Evolutionary conservation across 2,113 vertebrate genomes (phyloP), one percentile per base, ranked within the genome.

Genomic region (Ochotona curzoniae): DNA sequence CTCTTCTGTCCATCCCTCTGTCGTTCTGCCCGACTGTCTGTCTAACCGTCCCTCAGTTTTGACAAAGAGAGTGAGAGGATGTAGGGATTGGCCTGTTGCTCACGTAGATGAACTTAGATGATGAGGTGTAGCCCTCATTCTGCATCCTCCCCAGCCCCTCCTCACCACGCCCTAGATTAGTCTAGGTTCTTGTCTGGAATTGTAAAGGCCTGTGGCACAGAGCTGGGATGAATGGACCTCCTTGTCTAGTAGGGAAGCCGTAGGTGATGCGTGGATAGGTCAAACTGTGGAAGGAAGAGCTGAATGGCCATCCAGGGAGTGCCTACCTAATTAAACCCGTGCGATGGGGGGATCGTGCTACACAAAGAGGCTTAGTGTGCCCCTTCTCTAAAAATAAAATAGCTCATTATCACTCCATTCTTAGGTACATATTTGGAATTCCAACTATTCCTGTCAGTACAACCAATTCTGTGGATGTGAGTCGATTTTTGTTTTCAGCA

Each of bases 401-500:
- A 64, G 17, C 21, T 5, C 70, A 47, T 4, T 20, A 49, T 38
- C 17, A 21, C 47, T 63, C 49, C 66, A 71, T 63, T 60, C 57
- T 38, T 49, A 38, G 63, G 47, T 21, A 12, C 23, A 1, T 44
- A 38, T 64, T 85, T 79, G n/a, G 51, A 61, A 38, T 67, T 38
- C 70, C 57, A 35, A 14, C 64, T 70, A 15, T 2, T n/a, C 23
- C 75, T 95, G 61, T 89, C 84, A 78, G 73, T 17, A 63, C 38
- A 88, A n/a, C 28, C 69, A 69, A 10, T 57, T 74, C 69, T 57
- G 28, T 60, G 32, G 20, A 57, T 44, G 49, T 70, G 60, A 69
- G 44, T 87, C 64, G 21, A 64, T 78, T 93, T 87, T 74, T 87
- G 64, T 49, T 93, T 87, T 61, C 35, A 79, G 57, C 60, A 28